phyloP scores from a whole-genome alignment of 2,888 invertebrate genomes.

The Pocota personata region DNA sequence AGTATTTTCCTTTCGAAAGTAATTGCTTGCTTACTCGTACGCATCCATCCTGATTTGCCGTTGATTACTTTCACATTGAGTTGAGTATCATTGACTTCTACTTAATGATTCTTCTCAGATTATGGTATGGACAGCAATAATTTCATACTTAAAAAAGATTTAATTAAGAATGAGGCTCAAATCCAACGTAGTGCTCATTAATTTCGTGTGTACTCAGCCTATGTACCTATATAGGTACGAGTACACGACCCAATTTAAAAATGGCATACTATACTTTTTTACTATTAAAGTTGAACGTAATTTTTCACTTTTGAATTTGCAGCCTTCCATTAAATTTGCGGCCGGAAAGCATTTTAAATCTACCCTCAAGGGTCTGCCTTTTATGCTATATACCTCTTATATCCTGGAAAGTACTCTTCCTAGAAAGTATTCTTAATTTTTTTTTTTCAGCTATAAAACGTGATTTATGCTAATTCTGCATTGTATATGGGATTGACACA shows the following conservation, averaged over 20 bases:
- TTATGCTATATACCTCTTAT: not conserved
- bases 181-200: too few species aligned
- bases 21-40: too few species aligned
- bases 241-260: not conserved
- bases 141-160: not conserved
- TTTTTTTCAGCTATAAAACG: slow-evolving; percentile 13
- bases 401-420: not conserved
- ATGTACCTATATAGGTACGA: too few species aligned
- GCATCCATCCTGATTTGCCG: too few species aligned
- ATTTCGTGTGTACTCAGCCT: too few species aligned
- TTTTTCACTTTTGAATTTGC: slow-evolving; percentile 25
- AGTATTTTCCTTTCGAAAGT: too few species aligned
- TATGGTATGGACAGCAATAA: too few species aligned
- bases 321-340: slow-evolving; percentile 30
- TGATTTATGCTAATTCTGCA: slow-evolving; percentile 35
- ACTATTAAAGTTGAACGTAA: not conserved
- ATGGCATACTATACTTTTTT: not conserved
- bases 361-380: not conserved
- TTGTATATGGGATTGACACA: slow-evolving; percentile 22
- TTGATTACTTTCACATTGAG: too few species aligned
- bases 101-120: too few species aligned
- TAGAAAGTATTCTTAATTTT: not conserved
- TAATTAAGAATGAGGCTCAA: not conserved
- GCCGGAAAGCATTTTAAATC: slow-evolving; percentile 33
- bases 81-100: not conserved